Percentiles rank a stretch among this genome's conserved stretches.
phyloP scores from a whole-genome alignment of 2,113 vertebrate species.

The Upupa epops region DNA sequence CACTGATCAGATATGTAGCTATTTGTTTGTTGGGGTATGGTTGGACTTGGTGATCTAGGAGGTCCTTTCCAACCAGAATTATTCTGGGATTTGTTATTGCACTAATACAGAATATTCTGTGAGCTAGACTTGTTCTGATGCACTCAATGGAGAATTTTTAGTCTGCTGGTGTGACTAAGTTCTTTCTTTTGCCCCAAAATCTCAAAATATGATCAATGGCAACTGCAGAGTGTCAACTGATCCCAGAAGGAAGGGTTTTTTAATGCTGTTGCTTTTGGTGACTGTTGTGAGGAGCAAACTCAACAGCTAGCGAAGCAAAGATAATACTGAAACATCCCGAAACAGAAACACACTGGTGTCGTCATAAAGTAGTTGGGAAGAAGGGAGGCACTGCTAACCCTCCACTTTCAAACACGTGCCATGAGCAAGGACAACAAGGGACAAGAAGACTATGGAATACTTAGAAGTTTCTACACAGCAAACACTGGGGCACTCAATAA shows the following conservation, averaged over 20 bases:
- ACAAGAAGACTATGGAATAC: background rate
- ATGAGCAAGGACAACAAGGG: fast-evolving
- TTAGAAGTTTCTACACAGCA: background rate
- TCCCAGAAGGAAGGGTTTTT: background rate
- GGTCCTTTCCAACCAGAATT: too few species aligned
- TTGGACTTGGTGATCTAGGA: too few species aligned
- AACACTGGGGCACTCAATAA: background rate
- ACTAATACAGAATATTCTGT: background rate
- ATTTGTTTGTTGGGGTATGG: too few species aligned
- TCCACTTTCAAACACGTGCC: background rate
- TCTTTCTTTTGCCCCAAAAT: background rate
- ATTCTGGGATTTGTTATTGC: too few species aligned
- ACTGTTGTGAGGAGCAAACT: background rate
- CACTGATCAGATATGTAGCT: too few species aligned
- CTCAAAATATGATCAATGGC: background rate
- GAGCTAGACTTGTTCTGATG: background rate
- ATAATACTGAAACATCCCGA: background rate
- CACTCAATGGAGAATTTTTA: background rate
- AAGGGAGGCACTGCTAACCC: background rate
- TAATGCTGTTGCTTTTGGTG: background rate
- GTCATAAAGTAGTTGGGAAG: background rate
- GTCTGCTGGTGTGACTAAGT: background rate
- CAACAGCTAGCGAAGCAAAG: background rate
- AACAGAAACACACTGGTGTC: background rate
- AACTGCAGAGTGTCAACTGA: background rate